These are phyloP conservation scores for Contarinia nasturtii DNA, from an alignment of 1,140 invertebrate genomes.

Conservation along the genomic window DNA sequence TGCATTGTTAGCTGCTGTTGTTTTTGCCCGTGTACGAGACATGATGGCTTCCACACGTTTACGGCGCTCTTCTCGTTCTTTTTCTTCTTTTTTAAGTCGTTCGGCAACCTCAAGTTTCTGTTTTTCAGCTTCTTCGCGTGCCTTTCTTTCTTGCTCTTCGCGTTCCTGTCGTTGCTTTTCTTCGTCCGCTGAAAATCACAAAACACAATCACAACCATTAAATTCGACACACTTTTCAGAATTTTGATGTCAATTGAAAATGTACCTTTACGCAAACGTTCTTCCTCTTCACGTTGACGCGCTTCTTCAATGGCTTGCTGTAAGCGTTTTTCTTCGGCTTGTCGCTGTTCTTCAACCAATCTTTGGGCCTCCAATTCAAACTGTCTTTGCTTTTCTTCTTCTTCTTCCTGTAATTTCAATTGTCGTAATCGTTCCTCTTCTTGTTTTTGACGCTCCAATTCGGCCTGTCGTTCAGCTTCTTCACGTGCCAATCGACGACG, in stretches of 20 bases:
- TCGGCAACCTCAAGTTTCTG: constrained; percentile 54
- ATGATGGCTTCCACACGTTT: constrained; percentile 70
- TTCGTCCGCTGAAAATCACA: constrained; percentile 35
- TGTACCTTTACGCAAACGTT: constrained; percentile 20
- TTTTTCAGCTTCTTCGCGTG: constrained; percentile 59
- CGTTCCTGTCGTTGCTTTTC: constrained; percentile 46
- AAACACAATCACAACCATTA: neutral
- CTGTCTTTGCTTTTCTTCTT: constrained; percentile 60
- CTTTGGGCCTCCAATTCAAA: constrained; percentile 57
- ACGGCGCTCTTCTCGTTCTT: constrained; percentile 52
- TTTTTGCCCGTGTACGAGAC: constrained; percentile 51
- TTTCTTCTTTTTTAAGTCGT: constrained; percentile 56
- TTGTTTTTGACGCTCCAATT: constrained; percentile 54
- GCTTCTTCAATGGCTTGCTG: constrained; percentile 48
- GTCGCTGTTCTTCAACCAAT: constrained; percentile 45
- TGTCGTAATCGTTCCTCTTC: constrained; percentile 56
- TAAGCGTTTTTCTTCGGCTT: constrained; percentile 53
- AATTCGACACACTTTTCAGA: neutral
- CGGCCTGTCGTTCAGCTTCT: constrained; percentile 69
- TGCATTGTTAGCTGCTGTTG: constrained; percentile 27
- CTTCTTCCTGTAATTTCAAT: constrained; percentile 54
- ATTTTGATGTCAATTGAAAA: neutral
- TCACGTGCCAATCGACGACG: constrained; percentile 60
- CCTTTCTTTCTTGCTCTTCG: constrained; percentile 55
- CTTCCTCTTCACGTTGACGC: constrained; percentile 44